A percentile compares a stretch with the other conserved stretches of the same genome.
Conservation (phyloP, 2,888 invertebrate species). For the Amblyjoppa fuscipennis region DNA sequence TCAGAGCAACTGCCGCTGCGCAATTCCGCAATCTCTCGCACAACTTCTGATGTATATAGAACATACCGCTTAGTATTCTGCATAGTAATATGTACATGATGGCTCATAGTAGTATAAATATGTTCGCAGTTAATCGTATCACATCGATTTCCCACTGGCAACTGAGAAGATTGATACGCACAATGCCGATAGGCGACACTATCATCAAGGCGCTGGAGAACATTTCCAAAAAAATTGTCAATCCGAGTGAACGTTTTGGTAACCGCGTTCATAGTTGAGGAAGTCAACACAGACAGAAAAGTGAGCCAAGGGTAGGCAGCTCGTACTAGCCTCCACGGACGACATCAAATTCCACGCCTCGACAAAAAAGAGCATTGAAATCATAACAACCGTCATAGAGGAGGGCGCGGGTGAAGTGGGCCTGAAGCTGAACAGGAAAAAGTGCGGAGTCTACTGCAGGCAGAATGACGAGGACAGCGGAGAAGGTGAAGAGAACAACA, state of each 20-base stretch:
- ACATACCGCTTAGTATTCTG: neutral
- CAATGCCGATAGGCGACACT: no score
- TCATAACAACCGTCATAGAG: neutral
- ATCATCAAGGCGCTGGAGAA: no score
- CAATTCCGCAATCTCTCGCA: conserved; percentile 4
- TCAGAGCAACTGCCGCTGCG: neutral
- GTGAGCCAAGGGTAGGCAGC: neutral
- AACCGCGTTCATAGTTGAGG: neutral
- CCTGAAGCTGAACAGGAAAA: conserved; percentile 5
- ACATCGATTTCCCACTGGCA: no score
- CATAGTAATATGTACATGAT: neutral
- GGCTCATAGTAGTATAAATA: neutral
- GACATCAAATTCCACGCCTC: neutral
- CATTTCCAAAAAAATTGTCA: no score
- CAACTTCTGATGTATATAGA: neutral
- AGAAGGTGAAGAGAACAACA: neutral
- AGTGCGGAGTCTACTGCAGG: conserved; percentile 23
- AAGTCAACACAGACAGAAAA: neutral
- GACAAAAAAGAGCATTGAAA: neutral
- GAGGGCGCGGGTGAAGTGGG: conserved; percentile 24
- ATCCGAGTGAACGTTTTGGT: neutral
- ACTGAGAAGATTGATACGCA: no score
- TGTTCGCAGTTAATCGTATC: no score
- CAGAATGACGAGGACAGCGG: no score
- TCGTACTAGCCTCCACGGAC: neutral